Conservation (phyloP, 2,797 vertebrate species). For the Buceros bicornis region DNA sequence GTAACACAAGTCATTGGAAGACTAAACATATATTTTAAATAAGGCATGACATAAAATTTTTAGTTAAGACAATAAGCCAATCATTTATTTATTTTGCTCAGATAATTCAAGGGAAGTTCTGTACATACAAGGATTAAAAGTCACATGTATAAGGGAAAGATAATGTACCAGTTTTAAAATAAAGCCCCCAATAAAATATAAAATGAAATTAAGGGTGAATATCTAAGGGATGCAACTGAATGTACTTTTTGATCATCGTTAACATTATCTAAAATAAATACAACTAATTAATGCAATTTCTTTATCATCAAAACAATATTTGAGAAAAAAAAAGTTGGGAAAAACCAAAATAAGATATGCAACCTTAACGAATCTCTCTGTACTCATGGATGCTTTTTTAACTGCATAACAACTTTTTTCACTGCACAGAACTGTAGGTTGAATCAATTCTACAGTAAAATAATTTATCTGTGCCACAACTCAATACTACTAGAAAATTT, state of each 20-base stretch:
- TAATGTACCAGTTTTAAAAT: not conserved
- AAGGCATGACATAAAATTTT: not conserved
- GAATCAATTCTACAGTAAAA: not conserved
- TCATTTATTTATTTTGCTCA: not conserved
- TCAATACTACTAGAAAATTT: not conserved
- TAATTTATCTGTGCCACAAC: not conserved
- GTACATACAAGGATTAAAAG: not conserved
- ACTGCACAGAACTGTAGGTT: not conserved
- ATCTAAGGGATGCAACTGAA: not conserved
- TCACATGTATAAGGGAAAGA: not conserved
- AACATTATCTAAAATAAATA: not conserved
- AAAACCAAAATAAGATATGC: not conserved
- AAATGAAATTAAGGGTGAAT: not conserved
- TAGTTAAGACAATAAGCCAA: conserved; percentile 12
- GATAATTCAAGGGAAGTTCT: conserved; percentile 16
- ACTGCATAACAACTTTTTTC: not conserved
- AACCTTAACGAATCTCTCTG: not conserved
- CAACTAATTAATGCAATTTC: not conserved
- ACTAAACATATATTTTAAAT: conserved; percentile 9
- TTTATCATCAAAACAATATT: not conserved
- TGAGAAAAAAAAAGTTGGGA: not conserved
- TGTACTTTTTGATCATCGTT: not conserved
- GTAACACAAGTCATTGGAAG: not conserved
- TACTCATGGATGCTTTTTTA: not conserved
- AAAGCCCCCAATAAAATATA: not conserved